A percentile compares a stretch with the other conserved stretches of the same genome.
These are phyloP conservation scores for Globia sparganii DNA, from an alignment of 2,888 invertebrate species.

Conservation along the genomic window DNA sequence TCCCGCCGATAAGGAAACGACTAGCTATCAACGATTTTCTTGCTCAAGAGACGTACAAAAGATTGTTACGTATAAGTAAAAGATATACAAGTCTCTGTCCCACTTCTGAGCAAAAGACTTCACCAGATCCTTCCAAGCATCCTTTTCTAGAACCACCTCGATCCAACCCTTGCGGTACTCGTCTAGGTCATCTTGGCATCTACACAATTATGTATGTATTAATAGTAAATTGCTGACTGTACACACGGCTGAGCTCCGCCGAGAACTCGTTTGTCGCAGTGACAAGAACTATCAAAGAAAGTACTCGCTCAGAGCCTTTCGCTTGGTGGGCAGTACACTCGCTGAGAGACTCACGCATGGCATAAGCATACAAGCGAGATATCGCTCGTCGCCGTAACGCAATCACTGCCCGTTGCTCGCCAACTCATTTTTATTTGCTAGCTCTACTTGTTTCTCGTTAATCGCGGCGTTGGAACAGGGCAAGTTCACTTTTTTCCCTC, in stretches of 20 bases:
- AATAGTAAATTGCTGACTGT: not conserved
- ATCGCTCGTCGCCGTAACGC: not conserved
- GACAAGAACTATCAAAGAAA: not conserved
- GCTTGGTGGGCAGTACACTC: not conserved
- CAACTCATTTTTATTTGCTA: not conserved
- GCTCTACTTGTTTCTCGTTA: not conserved
- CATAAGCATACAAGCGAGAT: not conserved
- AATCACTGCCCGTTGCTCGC: not conserved
- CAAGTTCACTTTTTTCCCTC: not conserved
- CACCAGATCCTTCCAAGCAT: too few relatives aligned
- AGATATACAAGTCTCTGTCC: not conserved
- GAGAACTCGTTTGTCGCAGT: not conserved
- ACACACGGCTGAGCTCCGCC: not conserved
- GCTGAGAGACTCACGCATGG: not conserved
- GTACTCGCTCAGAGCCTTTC: not conserved
- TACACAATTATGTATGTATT: too few relatives aligned
- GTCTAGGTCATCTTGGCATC: too few relatives aligned
- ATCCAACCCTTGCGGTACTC: too few relatives aligned
- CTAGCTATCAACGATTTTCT: not conserved
- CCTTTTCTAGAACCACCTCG: too few relatives aligned
- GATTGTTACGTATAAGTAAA: not conserved
- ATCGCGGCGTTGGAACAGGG: not conserved
- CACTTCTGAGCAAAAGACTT: too few relatives aligned
- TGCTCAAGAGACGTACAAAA: not conserved
- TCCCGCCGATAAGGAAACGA: too few relatives aligned